phyloP scores from a whole-genome alignment of 2,888 invertebrate species.

The Ephialtes manifestator region DNA sequence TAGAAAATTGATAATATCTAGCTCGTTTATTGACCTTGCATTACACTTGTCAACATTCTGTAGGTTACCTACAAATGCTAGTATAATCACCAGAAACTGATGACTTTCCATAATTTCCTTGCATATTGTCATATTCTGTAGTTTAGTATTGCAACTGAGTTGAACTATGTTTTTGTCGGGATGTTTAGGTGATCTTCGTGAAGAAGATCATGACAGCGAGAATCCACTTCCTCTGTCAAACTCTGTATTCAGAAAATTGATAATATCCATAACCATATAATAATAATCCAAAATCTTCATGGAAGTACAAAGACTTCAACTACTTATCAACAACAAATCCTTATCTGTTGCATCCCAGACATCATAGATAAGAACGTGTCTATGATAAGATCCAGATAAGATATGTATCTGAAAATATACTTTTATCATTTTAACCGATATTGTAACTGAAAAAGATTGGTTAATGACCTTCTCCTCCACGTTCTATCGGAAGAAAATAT shows the following conservation, averaged over 20 bases:
- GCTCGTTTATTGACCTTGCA: too few species aligned
- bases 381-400: background rate
- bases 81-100: conserved; percentile 72
- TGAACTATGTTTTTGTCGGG: conserved; percentile 75
- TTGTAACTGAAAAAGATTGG: conserved; percentile 78
- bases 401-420: background rate
- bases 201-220: conserved; percentile 70
- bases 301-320: background rate
- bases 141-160: conserved; percentile 75
- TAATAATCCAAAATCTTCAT: too few species aligned
- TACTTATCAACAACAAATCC: background rate
- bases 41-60: too few species aligned
- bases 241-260: conserved; percentile 86
- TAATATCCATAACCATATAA: too few species aligned
- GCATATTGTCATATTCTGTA: conserved; percentile 75
- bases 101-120: conserved; percentile 70
- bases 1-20: too few species aligned
- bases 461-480: conserved; percentile 73
- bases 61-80: conserved; percentile 63
- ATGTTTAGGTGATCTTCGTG: conserved; percentile 75
- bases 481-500: conserved; percentile 83
- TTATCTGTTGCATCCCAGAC: too few species aligned
- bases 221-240: conserved; percentile 75
- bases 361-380: background rate
- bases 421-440: background rate